These are phyloP conservation scores for Gandaritis pyraliata DNA, from an alignment of 2,888 invertebrate genomes.

Conservation along the genomic window DNA sequence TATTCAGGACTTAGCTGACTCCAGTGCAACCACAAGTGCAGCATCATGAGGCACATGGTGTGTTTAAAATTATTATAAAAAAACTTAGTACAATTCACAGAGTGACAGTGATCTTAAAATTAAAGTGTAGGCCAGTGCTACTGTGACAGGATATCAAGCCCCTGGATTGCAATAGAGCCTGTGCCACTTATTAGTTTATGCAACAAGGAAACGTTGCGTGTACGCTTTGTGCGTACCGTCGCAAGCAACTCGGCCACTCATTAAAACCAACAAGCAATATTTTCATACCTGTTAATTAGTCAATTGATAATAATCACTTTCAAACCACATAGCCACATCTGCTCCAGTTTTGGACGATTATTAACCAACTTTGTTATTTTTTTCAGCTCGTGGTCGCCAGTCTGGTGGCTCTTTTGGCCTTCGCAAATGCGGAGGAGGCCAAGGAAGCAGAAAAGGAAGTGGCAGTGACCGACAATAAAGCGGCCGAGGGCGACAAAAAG, in stretches of 20 bases:
- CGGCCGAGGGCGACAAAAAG: constrained; percentile 86
- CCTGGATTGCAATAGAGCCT: constrained; percentile 45
- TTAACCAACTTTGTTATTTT: constrained; percentile 44
- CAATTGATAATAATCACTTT: constrained; percentile 55
- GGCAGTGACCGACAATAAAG: constrained; percentile 83
- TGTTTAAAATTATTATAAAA: constrained; percentile 55
- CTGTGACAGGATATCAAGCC: constrained; percentile 34
- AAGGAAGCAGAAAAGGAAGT: constrained; percentile 84
- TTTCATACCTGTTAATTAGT: constrained; percentile 61
- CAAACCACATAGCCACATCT: constrained; percentile 50
- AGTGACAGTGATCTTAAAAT: constrained; percentile 58
- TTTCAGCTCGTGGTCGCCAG: constrained; percentile 84
- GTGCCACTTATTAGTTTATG: constrained; percentile 57
- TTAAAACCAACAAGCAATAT: constrained; percentile 52
- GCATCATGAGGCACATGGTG: constrained; percentile 85
- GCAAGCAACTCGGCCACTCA: constrained; percentile 55
- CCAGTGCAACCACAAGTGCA: constrained; percentile 82
- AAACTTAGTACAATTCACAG: constrained; percentile 32
- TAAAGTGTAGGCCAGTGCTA: constrained; percentile 45
- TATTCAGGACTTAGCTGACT: constrained; percentile 82
- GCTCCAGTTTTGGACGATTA: constrained; percentile 45
- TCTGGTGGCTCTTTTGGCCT: constrained; percentile 86
- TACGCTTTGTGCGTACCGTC: constrained; percentile 52
- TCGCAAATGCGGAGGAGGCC: constrained; percentile 84
- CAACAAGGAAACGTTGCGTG: constrained; percentile 68